These are phyloP conservation scores for Galaxias olidus DNA, from an alignment of 2,797 vertebrate species.

Conservation along the genomic window DNA sequence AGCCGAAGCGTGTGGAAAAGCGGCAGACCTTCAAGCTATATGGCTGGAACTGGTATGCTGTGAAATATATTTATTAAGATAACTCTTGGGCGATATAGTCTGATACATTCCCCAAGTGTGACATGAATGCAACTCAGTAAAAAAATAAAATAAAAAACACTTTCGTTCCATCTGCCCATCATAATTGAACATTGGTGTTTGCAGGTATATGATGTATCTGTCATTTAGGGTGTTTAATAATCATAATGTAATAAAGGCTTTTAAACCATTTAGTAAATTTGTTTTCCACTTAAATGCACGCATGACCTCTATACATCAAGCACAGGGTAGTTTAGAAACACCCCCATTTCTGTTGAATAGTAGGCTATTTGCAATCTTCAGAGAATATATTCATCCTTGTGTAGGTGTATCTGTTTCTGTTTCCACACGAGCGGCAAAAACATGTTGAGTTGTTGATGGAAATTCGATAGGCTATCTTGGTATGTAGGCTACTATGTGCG, in stretches of 20 bases:
- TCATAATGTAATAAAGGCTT: no score
- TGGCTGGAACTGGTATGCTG: conserved; percentile 24
- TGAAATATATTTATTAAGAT: no score
- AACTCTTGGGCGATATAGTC: no score
- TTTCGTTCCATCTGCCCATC: not conserved
- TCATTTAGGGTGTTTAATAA: not conserved
- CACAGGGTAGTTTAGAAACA: conserved; percentile 6
- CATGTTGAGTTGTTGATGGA: conserved; percentile 57
- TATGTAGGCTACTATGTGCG: conserved; percentile 23
- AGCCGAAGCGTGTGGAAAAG: no score
- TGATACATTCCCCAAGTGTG: not conserved
- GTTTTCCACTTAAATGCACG: no score
- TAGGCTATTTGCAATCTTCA: conserved; percentile 6
- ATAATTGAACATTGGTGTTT: not conserved
- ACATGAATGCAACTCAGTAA: not conserved
- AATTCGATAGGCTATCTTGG: conserved; percentile 34
- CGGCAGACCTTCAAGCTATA: conserved; percentile 39
- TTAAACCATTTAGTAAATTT: no score
- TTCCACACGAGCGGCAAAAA: conserved; percentile 50
- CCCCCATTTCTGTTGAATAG: conserved; percentile 32
- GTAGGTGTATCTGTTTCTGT: conserved; percentile 53
- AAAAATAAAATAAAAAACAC: not conserved
- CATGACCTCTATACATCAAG: no score
- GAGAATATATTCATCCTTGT: conserved; percentile 38
- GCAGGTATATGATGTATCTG: not conserved